These are phyloP conservation scores for Bombylius major DNA, from an alignment of 2,888 invertebrate genomes.

Conservation along the genomic window DNA sequence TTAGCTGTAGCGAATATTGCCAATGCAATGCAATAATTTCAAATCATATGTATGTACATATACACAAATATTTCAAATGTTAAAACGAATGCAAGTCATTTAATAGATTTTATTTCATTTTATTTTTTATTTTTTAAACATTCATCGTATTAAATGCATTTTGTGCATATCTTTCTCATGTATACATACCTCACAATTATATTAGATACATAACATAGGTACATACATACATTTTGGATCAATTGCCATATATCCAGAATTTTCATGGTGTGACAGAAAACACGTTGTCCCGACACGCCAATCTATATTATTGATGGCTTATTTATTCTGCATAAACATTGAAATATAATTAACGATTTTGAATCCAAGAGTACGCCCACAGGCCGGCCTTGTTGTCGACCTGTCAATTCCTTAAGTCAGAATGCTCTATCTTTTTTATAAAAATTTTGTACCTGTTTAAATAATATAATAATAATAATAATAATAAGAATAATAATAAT, in stretches of 20 bases:
- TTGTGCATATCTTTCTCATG: too few species aligned
- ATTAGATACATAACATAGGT: too few species aligned
- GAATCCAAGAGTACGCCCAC: conserved; percentile 18
- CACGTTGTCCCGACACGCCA: conserved; percentile 22
- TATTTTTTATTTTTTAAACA: too few species aligned
- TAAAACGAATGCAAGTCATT: too few species aligned
- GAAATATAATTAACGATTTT: conserved; percentile 22
- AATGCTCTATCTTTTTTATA: conserved; percentile 14
- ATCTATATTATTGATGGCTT: conserved; percentile 21
- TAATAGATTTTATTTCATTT: too few species aligned
- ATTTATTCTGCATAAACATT: conserved; percentile 22
- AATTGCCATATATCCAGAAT: conserved; percentile 11
- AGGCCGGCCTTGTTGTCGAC: conserved; percentile 17
- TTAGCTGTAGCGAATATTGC: too few species aligned
- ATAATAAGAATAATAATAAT: not conserved
- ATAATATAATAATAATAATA: not conserved
- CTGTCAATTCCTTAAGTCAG: conserved; percentile 8
- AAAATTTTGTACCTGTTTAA: conserved; percentile 8
- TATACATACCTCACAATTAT: too few species aligned
- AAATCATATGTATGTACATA: too few species aligned
- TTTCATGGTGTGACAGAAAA: conserved; percentile 21
- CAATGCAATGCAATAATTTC: too few species aligned
- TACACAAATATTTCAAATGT: too few species aligned
- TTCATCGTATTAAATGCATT: too few species aligned
- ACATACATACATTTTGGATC: not conserved